These are phyloP conservation scores for Mayetiola destructor DNA, from an alignment of 2,888 invertebrate genomes.

Conservation along the genomic window DNA sequence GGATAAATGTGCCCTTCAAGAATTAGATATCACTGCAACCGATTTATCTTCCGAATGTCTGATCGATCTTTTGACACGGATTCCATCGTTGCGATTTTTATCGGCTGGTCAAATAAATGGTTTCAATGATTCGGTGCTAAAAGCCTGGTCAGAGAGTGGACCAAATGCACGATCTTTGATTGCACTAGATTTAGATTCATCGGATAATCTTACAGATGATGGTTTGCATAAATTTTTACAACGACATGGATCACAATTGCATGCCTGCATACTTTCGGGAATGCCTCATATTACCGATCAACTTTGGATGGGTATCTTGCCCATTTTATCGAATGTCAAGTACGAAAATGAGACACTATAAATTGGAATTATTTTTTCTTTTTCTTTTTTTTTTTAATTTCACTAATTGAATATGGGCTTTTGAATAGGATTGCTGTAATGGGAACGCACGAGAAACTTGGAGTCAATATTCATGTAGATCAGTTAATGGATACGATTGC, in stretches of 20 bases:
- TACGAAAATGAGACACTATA: constrained; percentile 30
- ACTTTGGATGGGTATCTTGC: constrained; percentile 91
- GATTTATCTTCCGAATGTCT: constrained; percentile 89
- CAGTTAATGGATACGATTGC: constrained; percentile 96
- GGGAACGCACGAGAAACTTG: constrained; percentile 93
- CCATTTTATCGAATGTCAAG: constrained; percentile 83
- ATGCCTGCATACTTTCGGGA: constrained; percentile 77
- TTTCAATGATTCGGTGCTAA: constrained; percentile 87
- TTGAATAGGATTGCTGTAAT: constrained; percentile 74
- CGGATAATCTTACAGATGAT: constrained; percentile 89
- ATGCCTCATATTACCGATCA: constrained; percentile 98
- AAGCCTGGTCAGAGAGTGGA: constrained; percentile 81
- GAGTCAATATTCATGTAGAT: constrained; percentile 93
- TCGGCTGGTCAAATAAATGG: constrained; percentile 96
- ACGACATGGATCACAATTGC: constrained; percentile 75
- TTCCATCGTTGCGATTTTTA: constrained; percentile 71
- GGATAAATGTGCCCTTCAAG: constrained; percentile 89
- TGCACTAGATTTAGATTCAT: constrained; percentile 84
- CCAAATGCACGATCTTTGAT: constrained; percentile 56
- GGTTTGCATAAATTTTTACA: constrained; percentile 82
- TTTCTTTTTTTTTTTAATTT: constrained; percentile 10
- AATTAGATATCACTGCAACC: constrained; percentile 93
- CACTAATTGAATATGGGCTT: constrained; percentile 7
- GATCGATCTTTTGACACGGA: constrained; percentile 76
- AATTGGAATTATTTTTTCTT: background rate